Percentiles rank a stretch among this genome's conserved stretches.
These are phyloP conservation scores for Noturus placidus DNA, from an alignment of 2,113 vertebrate species.

Conservation along the genomic window DNA sequence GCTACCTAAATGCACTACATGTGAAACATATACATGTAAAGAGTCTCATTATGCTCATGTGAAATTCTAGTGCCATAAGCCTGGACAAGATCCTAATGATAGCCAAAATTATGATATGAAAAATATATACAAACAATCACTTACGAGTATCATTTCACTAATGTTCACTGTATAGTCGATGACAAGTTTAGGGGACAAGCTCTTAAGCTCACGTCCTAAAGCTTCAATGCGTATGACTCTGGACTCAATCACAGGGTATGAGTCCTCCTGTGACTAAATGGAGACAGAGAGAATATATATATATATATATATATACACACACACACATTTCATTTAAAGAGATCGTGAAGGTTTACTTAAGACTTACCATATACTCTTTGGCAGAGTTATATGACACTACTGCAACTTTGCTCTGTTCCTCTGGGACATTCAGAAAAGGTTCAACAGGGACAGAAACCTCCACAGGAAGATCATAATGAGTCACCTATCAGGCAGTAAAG, in stretches of 20 bases:
- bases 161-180: too few relatives aligned
- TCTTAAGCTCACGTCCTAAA: not conserved
- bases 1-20: not conserved
- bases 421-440: slow-evolving; percentile 21
- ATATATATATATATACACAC: too few relatives aligned
- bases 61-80: not conserved
- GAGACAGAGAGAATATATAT: not conserved
- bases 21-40: too few relatives aligned
- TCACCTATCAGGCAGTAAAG: slow-evolving; percentile 25
- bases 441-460: slow-evolving; percentile 52
- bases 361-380: slow-evolving; percentile 56
- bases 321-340: not conserved
- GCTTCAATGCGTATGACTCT: slow-evolving; percentile 58
- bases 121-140: slow-evolving; percentile 15
- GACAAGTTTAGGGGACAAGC: slow-evolving; percentile 10
- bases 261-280: slow-evolving; percentile 36
- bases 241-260: slow-evolving; percentile 19
- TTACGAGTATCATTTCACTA: not conserved
- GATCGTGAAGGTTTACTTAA: not conserved
- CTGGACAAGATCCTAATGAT: too few relatives aligned
- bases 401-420: not conserved
- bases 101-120: not conserved
- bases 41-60: not conserved
- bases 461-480: not conserved
- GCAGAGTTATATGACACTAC: too few relatives aligned